Base-by-base conservation (phyloP, 1,140 invertebrate species). In the Cydia pomonella region DNA sequence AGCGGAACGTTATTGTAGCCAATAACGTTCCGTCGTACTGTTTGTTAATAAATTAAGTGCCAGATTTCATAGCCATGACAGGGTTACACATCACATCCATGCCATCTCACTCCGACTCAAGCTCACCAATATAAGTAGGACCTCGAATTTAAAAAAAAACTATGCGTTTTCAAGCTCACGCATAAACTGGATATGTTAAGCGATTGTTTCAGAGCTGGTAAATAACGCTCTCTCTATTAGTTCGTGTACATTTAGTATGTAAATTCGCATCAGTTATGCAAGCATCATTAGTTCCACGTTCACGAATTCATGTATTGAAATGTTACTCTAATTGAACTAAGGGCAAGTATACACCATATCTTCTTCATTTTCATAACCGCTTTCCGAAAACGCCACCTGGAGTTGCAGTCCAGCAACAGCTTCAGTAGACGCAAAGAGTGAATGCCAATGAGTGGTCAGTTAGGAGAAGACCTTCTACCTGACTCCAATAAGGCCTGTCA, bases 221-320 rank as follows among this genome's bases (percentile, higher is more conserved):
- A 44, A 12, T 13, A 13, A 44, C 2, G n/a, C 5, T 50, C n/a
- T 53, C 50, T 16, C 6, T 53, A n/a, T n/a, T 16, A 18, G n/a
- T 9, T 53, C 50, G 50, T n/a, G 50, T n/a, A 18, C n/a, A 18
- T 53, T n/a, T 53, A 53, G 50, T 53, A 53, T 53, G 50, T 53
- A 53, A 53, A 53, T 53, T 53, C 18, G 4, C 7, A 21, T 53
- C 50, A 53, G 50, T 53, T 53, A 53, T 53, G 50, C 50, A 53
- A 21, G n/a, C 50, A n/a, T 53, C 50, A 53, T 53, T 53, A 53
- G 50, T 18, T 53, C 50, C n/a, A 53, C 6, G 50, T 18, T 53
- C 50, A 53, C 50, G 6, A n/a, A 53, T 53, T 53, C 16, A 53
- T 53, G 50, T 53, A 53, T 21, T 7, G 50, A 53, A 53, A 53